Evolutionary conservation across 1,140 invertebrate genomes (phyloP).

Genomic region (Octopus sinensis): DNA sequence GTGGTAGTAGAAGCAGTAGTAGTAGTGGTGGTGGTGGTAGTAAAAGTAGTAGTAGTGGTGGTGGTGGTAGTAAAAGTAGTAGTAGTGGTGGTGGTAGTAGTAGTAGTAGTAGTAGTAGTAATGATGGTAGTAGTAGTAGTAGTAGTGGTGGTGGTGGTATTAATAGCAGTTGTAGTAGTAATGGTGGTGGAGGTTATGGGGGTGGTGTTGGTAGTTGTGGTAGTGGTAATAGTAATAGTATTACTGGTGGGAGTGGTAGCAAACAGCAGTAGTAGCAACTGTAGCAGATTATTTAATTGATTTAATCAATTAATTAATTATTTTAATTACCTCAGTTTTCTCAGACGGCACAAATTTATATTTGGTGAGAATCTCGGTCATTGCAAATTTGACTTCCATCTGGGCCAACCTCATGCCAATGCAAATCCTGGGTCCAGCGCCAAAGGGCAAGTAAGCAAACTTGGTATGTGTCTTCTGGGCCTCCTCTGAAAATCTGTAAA

Average conservation of each 20-base stretch:
- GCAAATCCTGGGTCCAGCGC: slow-evolving; percentile 45
- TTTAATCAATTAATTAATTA: too few species aligned
- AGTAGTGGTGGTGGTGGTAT: too few species aligned
- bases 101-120: too few species aligned
- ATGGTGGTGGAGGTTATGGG: too few species aligned
- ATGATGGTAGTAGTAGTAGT: too few species aligned
- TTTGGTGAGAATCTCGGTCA: slow-evolving; percentile 36
- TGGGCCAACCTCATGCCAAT: slow-evolving; percentile 47
- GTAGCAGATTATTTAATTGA: neutral
- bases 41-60: too few species aligned
- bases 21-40: too few species aligned
- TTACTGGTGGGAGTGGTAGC: slow-evolving; percentile 14
- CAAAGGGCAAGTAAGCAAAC: slow-evolving; percentile 45
- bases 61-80: too few species aligned
- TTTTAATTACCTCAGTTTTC: slow-evolving; percentile 24
- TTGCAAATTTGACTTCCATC: slow-evolving; percentile 44
- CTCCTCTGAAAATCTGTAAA: slow-evolving; percentile 40
- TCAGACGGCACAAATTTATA: slow-evolving; percentile 30
- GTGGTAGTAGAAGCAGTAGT: too few species aligned
- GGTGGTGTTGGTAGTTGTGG: slow-evolving; percentile 24
- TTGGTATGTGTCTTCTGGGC: slow-evolving; percentile 35
- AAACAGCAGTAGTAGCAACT: neutral
- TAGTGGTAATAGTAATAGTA: slow-evolving; percentile 17
- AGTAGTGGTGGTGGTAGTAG: too few species aligned
- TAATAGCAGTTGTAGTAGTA: too few species aligned